Percentiles rank a stretch among this genome's conserved stretches.
These are phyloP conservation scores for Platichthys stellatus DNA, from an alignment of 2,113 vertebrate genomes.

Conservation along the genomic window DNA sequence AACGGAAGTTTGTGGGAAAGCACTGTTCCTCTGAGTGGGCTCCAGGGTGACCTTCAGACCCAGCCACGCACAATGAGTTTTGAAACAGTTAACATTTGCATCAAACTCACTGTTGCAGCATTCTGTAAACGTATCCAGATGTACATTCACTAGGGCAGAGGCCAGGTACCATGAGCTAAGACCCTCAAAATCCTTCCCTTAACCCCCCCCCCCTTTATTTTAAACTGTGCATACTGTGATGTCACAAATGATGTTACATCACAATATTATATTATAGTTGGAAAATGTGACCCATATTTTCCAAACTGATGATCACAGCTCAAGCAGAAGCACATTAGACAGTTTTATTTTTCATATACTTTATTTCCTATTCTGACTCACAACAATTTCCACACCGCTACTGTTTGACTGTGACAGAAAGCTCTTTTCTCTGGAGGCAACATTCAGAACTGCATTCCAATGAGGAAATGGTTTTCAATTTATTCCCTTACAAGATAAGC, in stretches of 20 bases:
- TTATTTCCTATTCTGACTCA: constrained; percentile 22
- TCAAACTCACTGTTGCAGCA: neutral
- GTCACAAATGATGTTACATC: too few species aligned
- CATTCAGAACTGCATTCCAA: constrained; percentile 36
- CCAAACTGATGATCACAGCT: neutral
- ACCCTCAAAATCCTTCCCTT: too few species aligned
- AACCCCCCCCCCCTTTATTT: too few species aligned
- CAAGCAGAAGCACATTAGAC: neutral
- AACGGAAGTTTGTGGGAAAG: neutral
- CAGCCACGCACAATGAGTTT: neutral
- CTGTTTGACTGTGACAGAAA: constrained; percentile 29
- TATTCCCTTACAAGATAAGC: constrained; percentile 63
- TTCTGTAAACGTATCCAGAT: neutral
- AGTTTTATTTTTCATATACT: constrained; percentile 4
- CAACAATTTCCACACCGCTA: constrained; percentile 47
- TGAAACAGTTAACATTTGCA: neutral
- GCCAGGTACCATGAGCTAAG: too few species aligned
- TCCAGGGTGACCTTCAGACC: neutral
- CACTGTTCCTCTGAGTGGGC: neutral
- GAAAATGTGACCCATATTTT: neutral
- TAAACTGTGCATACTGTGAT: too few species aligned
- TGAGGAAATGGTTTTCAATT: constrained; percentile 67
- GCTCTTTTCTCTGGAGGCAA: constrained; percentile 49
- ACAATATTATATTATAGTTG: neutral
- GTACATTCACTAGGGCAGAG: too few species aligned